Evolutionary conservation across 2,888 invertebrate species (phyloP).

Genomic region (Autographa pulchrina): DNA sequence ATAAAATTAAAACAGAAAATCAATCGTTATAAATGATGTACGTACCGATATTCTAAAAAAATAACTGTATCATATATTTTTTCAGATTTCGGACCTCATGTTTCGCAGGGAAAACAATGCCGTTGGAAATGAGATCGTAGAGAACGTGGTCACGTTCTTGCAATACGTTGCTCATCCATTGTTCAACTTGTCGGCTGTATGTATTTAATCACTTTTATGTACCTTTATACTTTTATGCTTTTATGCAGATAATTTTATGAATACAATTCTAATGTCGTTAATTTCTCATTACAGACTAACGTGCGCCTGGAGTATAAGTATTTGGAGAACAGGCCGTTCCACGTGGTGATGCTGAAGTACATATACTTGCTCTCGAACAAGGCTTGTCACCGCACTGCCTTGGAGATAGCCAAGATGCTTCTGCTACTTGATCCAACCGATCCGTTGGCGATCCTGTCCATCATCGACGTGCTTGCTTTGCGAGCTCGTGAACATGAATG

Average conservation of each 20-base stretch:
- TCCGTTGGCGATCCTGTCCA: conserved; percentile 92
- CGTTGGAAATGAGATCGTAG: not conserved
- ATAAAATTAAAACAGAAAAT: not conserved
- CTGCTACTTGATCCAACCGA: conserved; percentile 94
- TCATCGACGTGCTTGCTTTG: conserved; percentile 95
- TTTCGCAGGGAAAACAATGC: not conserved
- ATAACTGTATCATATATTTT: not conserved
- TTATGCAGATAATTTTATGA: not conserved
- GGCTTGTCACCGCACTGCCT: conserved; percentile 95
- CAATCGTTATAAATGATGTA: not conserved
- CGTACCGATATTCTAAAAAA: not conserved
- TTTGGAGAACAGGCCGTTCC: conserved; percentile 77
- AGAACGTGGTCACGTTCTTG: not conserved
- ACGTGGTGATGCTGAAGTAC: conserved; percentile 93
- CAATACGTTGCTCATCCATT: not conserved
- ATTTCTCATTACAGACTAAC: conserved; percentile 67
- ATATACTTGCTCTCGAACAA: conserved; percentile 92
- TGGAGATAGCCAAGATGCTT: conserved; percentile 95
- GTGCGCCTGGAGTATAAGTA: conserved; percentile 72
- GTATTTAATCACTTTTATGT: not conserved
- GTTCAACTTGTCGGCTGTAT: not conserved
- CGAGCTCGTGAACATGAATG: conserved; percentile 93
- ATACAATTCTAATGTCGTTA: not conserved
- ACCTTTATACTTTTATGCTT: too few species aligned
- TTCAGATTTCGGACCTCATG: not conserved